These are phyloP conservation scores for Drymodes brunneopygia DNA, from an alignment of 2,113 vertebrate genomes.

Conservation along the genomic window DNA sequence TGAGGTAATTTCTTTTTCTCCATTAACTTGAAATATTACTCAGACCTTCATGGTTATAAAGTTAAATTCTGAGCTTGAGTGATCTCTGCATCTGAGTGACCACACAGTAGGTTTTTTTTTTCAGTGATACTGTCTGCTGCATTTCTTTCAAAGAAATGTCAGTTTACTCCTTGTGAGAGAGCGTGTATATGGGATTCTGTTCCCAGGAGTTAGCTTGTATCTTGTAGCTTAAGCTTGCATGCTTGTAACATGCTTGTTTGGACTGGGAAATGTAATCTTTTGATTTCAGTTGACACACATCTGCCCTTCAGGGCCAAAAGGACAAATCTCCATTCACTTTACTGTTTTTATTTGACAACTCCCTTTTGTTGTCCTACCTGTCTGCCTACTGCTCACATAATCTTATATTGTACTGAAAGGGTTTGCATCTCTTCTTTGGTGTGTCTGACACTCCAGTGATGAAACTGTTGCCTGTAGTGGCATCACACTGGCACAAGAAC, in stretches of 20 bases:
- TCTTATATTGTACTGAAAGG: neutral
- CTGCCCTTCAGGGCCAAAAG: neutral
- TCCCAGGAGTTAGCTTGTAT: neutral
- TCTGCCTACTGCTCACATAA: neutral
- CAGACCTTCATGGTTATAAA: neutral
- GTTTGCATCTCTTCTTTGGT: neutral
- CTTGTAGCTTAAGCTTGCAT: neutral
- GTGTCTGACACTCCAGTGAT: neutral
- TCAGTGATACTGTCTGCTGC: neutral
- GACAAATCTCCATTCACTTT: neutral
- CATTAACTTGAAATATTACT: neutral
- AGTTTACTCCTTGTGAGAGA: neutral
- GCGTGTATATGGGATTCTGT: neutral
- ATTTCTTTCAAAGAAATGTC: neutral
- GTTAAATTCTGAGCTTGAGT: neutral
- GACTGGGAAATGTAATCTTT: neutral
- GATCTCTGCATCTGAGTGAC: neutral
- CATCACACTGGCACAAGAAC: neutral
- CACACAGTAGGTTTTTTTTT: neutral
- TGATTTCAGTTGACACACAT: neutral
- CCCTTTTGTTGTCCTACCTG: neutral
- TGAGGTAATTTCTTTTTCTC: neutral
- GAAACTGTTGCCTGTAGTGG: neutral
- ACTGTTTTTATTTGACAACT: neutral
- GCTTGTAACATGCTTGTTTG: neutral